phyloP scores from a whole-genome alignment of 2,113 vertebrate genomes.

The Atrichornis clamosus region DNA sequence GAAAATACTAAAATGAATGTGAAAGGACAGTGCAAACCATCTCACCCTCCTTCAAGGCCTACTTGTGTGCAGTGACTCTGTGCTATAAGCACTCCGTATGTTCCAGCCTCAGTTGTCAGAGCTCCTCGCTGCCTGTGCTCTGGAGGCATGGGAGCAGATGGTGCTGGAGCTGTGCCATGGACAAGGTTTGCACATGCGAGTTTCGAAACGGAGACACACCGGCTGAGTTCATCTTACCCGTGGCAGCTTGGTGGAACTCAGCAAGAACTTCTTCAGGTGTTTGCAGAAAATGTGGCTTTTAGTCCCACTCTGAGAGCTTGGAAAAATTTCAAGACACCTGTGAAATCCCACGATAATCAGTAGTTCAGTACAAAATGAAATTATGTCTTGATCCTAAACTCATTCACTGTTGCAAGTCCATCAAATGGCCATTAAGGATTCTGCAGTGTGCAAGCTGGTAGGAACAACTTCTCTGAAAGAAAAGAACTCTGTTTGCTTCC shows the following conservation, averaged over 20 bases:
- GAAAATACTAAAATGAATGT: neutral
- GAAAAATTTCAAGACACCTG: neutral
- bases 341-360: neutral
- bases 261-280: neutral
- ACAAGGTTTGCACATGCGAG: neutral
- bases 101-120: neutral
- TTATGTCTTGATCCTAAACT: neutral
- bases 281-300: neutral
- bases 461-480: neutral
- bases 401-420: neutral
- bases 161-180: neutral
- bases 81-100: fast-evolving
- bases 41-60: neutral
- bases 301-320: fast-evolving
- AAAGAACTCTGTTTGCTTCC: neutral
- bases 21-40: neutral
- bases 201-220: neutral
- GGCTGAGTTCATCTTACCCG: fast-evolving
- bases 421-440: neutral
- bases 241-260: neutral
- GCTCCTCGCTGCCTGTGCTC: neutral
- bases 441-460: neutral
- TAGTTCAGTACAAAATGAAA: neutral
- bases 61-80: neutral
- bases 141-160: neutral